phyloP scores from a whole-genome alignment of 2,888 invertebrate genomes.

The Frankliniella fusca region DNA sequence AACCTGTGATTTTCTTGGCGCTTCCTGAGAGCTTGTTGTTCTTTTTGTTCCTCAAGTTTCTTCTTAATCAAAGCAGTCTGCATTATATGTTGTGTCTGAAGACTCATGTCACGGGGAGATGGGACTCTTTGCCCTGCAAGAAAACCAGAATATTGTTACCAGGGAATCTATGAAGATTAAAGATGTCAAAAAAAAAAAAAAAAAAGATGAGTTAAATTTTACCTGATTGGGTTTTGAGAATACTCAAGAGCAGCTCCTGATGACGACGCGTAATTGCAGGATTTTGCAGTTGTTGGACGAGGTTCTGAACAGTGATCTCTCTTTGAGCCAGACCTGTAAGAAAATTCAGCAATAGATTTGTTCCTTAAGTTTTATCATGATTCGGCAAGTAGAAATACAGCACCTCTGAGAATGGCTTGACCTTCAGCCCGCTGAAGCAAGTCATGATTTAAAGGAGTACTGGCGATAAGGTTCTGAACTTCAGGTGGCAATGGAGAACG shows the following conservation, averaged over 20 bases:
- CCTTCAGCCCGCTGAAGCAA: conserved; percentile 69
- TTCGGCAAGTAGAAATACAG: conserved; percentile 34
- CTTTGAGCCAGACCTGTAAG: conserved; percentile 65
- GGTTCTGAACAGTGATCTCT: conserved; percentile 68
- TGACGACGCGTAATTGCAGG: conserved; percentile 66
- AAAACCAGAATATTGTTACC: conserved; percentile 16
- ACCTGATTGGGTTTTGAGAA: conserved; percentile 54
- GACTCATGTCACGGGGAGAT: conserved; percentile 78
- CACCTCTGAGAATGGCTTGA: conserved; percentile 71
- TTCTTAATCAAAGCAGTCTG: conserved; percentile 82
- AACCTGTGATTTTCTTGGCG: conserved; percentile 60
- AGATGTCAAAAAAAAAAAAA: conserved; percentile 28
- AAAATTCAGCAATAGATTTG: conserved; percentile 30
- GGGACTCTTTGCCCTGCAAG: conserved; percentile 60
- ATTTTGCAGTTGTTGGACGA: conserved; percentile 71
- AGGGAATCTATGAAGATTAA: conserved; percentile 7
- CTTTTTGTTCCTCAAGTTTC: conserved; percentile 82
- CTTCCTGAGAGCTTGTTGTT: conserved; percentile 65
- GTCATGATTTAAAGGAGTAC: conserved; percentile 56
- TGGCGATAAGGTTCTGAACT: conserved; percentile 50
- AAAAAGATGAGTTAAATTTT: conserved; percentile 23
- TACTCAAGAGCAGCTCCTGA: conserved; percentile 65
- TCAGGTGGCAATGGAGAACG: conserved; percentile 48
- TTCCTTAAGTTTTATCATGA: conserved; percentile 28
- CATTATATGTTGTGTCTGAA: conserved; percentile 81